Base-by-base conservation (phyloP, 2,888 invertebrate genomes). In the Leucophenga montana region DNA sequence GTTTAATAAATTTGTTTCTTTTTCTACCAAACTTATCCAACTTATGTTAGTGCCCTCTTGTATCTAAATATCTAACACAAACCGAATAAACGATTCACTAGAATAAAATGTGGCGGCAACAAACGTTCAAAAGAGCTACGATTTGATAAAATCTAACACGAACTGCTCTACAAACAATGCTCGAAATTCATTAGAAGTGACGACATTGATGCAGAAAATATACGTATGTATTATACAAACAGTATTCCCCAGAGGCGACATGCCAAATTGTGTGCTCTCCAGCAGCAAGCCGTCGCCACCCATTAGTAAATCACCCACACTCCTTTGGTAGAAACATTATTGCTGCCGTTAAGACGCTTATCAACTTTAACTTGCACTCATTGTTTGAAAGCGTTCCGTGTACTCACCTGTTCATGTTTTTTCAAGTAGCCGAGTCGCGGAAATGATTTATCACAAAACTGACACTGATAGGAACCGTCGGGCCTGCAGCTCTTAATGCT, bases 381-480 rank as follows among this genome's bases (percentile, higher is more conserved):
- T 27, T 27, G 4, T 2, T 27, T 27, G 13, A 56, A 14, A 9
- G 22, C 46, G 13, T 22, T 44, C 33, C 16, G 16, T 44, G 11
- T 22, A 84, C 90, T 87, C 89, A 96, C 96, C 94, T 96, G 96
- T 89, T 97, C 95, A 91, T 97, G 97, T 89, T 95, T 94, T 90
- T 95, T 95, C 81, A 97, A 92, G 88, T 95, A 95, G 75, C 94
- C 94, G 77, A 95, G 93, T 79, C 95, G 92, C 18, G 96, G 94
- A 90, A 96, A 97, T 77, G 96, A 95, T 89, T 95, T 95, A 86
- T 96, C 95, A 90, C 97, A 97, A 90, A 95, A 96, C 89, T 95
- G 95, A 90, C 96, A 97, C 86, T 94, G 94, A 91, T 96, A 95
- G 73, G 96, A 96, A 77, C 95, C 94, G 88, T 92, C 91, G 84